phyloP scores from a whole-genome alignment of 2,113 vertebrate genomes.

The Cottus gobio region DNA sequence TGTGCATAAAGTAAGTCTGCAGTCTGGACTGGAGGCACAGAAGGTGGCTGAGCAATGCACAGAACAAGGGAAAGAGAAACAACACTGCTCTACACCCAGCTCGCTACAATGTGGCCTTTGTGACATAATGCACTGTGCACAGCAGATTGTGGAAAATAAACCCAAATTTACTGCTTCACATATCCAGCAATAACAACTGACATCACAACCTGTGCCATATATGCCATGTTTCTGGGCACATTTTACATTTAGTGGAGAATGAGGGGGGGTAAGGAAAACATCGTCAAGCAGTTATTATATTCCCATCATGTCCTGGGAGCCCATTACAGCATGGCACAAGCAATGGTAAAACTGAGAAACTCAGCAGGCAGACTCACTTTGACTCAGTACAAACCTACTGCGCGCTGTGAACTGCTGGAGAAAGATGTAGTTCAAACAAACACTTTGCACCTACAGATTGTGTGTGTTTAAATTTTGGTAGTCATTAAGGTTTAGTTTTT shows the following conservation, averaged over 20 bases:
- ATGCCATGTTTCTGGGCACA: slow-evolving; percentile 76
- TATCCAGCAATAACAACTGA: slow-evolving; percentile 88
- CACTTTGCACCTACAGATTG: slow-evolving; percentile 62
- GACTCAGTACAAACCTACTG: slow-evolving; percentile 30
- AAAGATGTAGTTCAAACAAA: slow-evolving; percentile 59
- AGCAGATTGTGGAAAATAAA: slow-evolving; percentile 84
- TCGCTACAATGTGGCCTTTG: slow-evolving; percentile 84
- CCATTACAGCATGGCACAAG: slow-evolving; percentile 78
- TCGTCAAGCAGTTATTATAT: slow-evolving; percentile 78
- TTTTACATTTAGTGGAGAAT: slow-evolving; percentile 73
- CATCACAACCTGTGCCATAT: slow-evolving; percentile 81
- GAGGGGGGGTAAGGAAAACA: slow-evolving; percentile 80
- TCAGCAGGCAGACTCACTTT: slow-evolving; percentile 50
- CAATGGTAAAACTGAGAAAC: slow-evolving; percentile 70
- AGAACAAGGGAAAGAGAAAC: slow-evolving; percentile 61
- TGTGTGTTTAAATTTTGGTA: slow-evolving; percentile 48
- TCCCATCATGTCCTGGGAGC: slow-evolving; percentile 79
- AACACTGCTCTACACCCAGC: slow-evolving; percentile 69
- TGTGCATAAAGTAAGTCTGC: slow-evolving; percentile 57
- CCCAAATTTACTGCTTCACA: slow-evolving; percentile 78
- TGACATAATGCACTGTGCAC: slow-evolving; percentile 81
- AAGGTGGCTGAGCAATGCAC: slow-evolving; percentile 68
- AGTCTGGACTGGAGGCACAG: slow-evolving; percentile 66
- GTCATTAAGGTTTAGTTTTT: slow-evolving; percentile 47
- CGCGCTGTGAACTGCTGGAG: slow-evolving; percentile 51